These are phyloP conservation scores for Pangasianodon gigas DNA, from an alignment of 2,113 vertebrate genomes.

Conservation along the genomic window DNA sequence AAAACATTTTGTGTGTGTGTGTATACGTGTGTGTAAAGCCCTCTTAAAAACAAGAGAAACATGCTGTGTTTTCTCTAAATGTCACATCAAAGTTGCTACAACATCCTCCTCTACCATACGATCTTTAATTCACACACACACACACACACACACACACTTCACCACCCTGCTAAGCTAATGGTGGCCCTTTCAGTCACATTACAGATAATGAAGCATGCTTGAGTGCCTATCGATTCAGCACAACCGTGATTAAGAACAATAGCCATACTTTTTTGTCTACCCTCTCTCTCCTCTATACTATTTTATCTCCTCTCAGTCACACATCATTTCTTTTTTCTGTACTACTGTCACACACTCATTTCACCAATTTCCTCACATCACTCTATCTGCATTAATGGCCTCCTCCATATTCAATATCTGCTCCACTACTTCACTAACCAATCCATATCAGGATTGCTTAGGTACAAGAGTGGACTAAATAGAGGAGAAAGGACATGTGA, in stretches of 20 bases:
- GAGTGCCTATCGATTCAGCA: conserved; percentile 60
- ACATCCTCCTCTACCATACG: background rate
- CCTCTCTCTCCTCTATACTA: background rate
- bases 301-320: conserved; percentile 8
- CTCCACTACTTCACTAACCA: background rate
- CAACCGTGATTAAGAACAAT: conserved; percentile 62
- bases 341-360: conserved; percentile 26
- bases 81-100: conserved; percentile 22
- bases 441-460: background rate
- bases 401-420: background rate
- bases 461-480: background rate
- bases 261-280: conserved; percentile 26
- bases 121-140: background rate
- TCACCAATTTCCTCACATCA: conserved; percentile 10
- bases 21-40: background rate
- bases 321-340: conserved; percentile 17
- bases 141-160: conserved; percentile 6
- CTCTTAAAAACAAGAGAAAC: background rate
- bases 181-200: conserved; percentile 35
- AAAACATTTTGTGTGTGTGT: background rate
- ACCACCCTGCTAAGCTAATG: conserved; percentile 28
- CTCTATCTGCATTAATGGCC: background rate
- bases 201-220: conserved; percentile 57
- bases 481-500: background rate
- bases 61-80: background rate